Conservation (phyloP, 1,140 invertebrate species). For the Phenacoccus solenopsis region DNA sequence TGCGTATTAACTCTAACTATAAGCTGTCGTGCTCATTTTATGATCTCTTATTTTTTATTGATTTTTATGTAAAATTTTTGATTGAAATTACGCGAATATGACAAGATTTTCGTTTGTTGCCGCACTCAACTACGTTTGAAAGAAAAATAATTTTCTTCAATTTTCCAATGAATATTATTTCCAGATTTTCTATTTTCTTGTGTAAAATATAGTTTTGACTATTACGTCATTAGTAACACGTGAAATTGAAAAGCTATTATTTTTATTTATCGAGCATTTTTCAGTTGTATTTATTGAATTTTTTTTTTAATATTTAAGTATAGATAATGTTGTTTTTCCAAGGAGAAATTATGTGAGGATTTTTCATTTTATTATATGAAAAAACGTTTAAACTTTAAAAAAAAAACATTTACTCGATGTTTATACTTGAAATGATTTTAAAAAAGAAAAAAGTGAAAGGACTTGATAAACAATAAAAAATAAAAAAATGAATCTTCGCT, state of each 20-base stretch:
- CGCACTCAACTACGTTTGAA: background rate
- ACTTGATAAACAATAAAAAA: background rate
- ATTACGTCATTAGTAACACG: too few species aligned
- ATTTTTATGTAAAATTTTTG: background rate
- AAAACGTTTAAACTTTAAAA: too few species aligned
- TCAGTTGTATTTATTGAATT: background rate
- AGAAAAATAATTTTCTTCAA: background rate
- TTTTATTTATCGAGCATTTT: too few species aligned
- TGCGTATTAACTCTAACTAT: background rate
- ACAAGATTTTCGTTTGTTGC: background rate
- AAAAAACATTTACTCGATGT: background rate
- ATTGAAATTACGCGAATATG: background rate
- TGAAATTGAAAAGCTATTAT: too few species aligned
- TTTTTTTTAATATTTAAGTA: background rate
- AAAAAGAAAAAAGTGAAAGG: background rate
- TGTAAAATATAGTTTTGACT: too few species aligned
- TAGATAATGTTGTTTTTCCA: background rate
- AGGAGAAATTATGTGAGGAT: background rate
- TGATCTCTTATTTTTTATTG: conserved; percentile 11
- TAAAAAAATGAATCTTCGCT: background rate
- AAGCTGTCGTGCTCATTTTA: conserved; percentile 6
- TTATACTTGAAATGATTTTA: background rate
- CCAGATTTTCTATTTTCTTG: too few species aligned
- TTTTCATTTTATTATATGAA: background rate
- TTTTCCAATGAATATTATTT: too few species aligned